Percentiles rank a stretch among this genome's conserved stretches.
Conservation (phyloP, 2,888 invertebrate genomes). For the Morpho deidamia region DNA sequence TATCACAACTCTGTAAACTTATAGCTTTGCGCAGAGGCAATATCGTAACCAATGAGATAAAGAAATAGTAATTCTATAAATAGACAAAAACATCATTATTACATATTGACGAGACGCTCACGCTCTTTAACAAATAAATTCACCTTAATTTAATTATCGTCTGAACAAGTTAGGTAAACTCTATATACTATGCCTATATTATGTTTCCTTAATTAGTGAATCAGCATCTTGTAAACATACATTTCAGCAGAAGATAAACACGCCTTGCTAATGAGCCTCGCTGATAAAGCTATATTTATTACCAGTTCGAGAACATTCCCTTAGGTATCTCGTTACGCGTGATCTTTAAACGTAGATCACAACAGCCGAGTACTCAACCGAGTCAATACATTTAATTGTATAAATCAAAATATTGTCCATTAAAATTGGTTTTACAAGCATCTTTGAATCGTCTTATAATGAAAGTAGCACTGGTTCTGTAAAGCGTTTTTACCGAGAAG, state of each 20-base stretch:
- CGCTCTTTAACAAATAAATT: no score
- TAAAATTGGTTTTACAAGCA: neutral
- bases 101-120: no score
- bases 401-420: neutral
- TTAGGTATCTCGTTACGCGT: neutral
- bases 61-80: no score
- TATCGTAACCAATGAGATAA: slow-evolving; percentile 93
- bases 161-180: no score
- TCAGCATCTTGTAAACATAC: neutral
- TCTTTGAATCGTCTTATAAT: neutral
- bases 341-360: no score
- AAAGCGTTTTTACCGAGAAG: no score
- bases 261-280: neutral
- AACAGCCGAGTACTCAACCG: neutral
- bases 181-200: neutral
- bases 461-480: no score
- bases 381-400: neutral
- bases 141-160: no score
- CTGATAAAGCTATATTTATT: neutral
- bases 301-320: neutral
- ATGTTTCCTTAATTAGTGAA: neutral
- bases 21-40: slow-evolving; percentile 95
- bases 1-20: no score
- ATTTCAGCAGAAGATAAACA: neutral
- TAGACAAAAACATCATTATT: no score